Conservation (phyloP, 1,140 invertebrate genomes). For the Cotesia vestalis region DNA sequence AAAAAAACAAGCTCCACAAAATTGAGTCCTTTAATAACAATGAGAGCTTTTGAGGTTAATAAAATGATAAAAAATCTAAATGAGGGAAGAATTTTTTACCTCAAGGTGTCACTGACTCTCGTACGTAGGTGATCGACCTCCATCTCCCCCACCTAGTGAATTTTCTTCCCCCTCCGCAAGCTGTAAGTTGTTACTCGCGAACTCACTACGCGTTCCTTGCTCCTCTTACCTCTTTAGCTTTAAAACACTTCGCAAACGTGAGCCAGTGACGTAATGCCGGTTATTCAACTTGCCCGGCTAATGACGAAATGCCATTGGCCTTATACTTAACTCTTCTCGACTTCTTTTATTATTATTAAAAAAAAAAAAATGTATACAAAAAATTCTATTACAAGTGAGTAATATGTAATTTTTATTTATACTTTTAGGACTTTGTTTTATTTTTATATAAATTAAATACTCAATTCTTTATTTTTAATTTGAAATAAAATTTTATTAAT, state of each 20-base stretch:
- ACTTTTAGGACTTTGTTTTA: too few species aligned
- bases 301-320: conserved; percentile 62
- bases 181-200: conserved; percentile 26
- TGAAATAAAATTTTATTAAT: too few species aligned
- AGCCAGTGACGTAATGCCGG: conserved; percentile 64
- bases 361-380: too few species aligned
- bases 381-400: too few species aligned
- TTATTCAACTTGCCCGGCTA: conserved; percentile 65
- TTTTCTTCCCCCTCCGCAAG: conserved; percentile 43
- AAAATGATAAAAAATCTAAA: conserved; percentile 45
- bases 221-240: background rate
- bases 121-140: conserved; percentile 67
- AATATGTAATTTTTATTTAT: too few species aligned
- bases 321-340: conserved; percentile 41
- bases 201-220: conserved; percentile 31
- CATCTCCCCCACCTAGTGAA: conserved; percentile 49
- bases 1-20: background rate
- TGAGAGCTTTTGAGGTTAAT: conserved; percentile 14
- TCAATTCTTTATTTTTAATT: too few species aligned
- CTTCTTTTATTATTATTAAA: conserved; percentile 24
- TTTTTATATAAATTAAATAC: too few species aligned
- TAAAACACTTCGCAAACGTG: conserved; percentile 50
- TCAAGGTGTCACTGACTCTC: conserved; percentile 66
- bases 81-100: conserved; percentile 47
- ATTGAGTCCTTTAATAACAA: background rate